Percentiles rank a stretch among this genome's conserved stretches.
Conservation (phyloP, 1,140 invertebrate genomes). For the Trialeurodes vaporariorum region DNA sequence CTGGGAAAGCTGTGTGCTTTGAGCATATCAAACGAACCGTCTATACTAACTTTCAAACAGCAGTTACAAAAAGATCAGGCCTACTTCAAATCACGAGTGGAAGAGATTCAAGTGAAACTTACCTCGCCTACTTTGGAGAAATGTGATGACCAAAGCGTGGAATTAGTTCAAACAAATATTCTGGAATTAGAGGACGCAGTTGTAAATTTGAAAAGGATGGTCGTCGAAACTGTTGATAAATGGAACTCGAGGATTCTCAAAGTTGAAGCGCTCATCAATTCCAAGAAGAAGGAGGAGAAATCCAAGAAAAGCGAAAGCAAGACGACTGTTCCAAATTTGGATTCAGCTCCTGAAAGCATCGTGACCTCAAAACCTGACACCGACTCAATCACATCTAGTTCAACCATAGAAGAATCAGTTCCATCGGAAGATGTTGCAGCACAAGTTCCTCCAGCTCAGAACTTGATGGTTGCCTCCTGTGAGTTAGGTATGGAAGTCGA, state of each 20-base stretch:
- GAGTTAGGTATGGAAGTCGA: not conserved
- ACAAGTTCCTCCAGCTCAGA: no score
- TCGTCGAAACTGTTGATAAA: slow-evolving; percentile 47
- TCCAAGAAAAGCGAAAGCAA: slow-evolving; percentile 18
- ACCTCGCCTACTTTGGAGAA: slow-evolving; percentile 48
- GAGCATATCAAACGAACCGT: slow-evolving; percentile 12
- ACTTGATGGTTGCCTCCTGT: not conserved
- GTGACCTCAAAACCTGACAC: slow-evolving; percentile 13
- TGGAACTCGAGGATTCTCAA: slow-evolving; percentile 50
- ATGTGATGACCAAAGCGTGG: not conserved
- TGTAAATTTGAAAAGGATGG: slow-evolving; percentile 46
- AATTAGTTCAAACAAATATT: slow-evolving; percentile 18
- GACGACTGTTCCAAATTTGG: not conserved
- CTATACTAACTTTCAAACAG: slow-evolving; percentile 35
- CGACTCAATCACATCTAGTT: not conserved
- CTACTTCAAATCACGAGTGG: slow-evolving; percentile 58
- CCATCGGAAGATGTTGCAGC: not conserved
- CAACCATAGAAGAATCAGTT: slow-evolving; percentile 17
- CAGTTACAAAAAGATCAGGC: slow-evolving; percentile 49
- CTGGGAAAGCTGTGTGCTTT: slow-evolving; percentile 24
- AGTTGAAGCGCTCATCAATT: not conserved
- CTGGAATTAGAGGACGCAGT: slow-evolving; percentile 47
- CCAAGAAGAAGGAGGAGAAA: slow-evolving; percentile 19
- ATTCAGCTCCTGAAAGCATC: slow-evolving; percentile 22
- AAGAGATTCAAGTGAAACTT: slow-evolving; percentile 57